These are phyloP conservation scores for Erinaceus europaeus DNA, from an alignment of 2,113 vertebrate genomes.

Conservation along the genomic window DNA sequence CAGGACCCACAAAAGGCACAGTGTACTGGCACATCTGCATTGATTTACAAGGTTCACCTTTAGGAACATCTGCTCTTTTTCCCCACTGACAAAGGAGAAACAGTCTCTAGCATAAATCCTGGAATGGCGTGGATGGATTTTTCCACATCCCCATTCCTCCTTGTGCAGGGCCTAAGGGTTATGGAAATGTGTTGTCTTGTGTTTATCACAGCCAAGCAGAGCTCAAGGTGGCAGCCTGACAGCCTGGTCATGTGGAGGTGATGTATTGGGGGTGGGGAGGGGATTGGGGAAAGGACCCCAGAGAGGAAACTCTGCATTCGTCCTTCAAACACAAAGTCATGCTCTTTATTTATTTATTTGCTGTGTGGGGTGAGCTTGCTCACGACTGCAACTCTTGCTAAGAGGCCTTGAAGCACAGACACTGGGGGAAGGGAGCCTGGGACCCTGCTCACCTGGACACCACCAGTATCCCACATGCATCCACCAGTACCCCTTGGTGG, in stretches of 20 bases:
- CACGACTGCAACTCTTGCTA: background rate
- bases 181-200: constrained; percentile 41
- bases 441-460: background rate
- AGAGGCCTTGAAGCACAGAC: background rate
- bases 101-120: constrained; percentile 72
- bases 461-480: no score
- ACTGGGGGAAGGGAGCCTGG: background rate
- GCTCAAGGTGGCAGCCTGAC: constrained; percentile 67
- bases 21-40: constrained; percentile 28
- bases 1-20: background rate
- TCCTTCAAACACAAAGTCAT: constrained; percentile 80
- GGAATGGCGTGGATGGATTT: background rate
- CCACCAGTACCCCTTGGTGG: background rate
- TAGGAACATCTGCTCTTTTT: constrained; percentile 73
- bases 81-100: constrained; percentile 76
- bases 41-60: constrained; percentile 77
- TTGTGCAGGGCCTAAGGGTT: constrained; percentile 59
- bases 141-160: background rate
- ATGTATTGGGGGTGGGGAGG: constrained; percentile 53
- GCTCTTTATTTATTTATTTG: constrained; percentile 38
- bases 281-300: constrained; percentile 60
- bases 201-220: constrained; percentile 76
- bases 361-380: background rate
- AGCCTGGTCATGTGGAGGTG: constrained; percentile 70
- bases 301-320: constrained; percentile 73